phyloP scores from a whole-genome alignment of 2,113 vertebrate species.

The Rhea americana region DNA sequence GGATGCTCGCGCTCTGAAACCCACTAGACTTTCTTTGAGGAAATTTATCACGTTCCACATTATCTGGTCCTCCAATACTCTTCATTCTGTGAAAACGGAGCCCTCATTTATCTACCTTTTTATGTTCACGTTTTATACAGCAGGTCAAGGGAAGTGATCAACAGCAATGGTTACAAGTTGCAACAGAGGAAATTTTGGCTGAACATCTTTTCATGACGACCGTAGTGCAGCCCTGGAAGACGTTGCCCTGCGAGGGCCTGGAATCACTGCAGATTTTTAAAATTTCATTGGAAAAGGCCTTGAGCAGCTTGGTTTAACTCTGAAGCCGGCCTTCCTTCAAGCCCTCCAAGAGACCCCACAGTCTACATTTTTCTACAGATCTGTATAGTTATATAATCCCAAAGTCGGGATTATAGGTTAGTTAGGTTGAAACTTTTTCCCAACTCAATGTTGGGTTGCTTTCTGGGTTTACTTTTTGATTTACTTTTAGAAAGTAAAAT shows the following conservation, averaged over 20 bases:
- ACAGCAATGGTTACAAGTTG: no score
- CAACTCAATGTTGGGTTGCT: background rate
- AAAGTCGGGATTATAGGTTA: background rate
- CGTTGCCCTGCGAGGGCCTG: no score
- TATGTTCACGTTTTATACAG: fast-evolving
- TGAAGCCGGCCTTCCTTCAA: no score
- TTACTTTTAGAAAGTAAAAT: background rate
- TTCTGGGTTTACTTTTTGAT: background rate
- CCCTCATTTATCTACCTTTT: background rate
- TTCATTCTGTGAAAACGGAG: background rate
- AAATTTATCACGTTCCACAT: background rate
- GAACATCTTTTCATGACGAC: no score
- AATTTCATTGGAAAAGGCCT: no score
- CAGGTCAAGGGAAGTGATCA: background rate
- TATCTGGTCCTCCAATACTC: background rate
- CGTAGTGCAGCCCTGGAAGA: no score
- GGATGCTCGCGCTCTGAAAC: background rate
- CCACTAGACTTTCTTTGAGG: background rate
- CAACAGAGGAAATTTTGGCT: no score
- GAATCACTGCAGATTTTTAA: no score
- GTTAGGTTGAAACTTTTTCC: background rate
- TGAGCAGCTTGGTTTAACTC: no score
- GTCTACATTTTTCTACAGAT: background rate
- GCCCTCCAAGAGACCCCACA: no score
- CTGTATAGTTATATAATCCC: fast-evolving